Percentiles rank a stretch among this genome's conserved stretches.
phyloP scores from a whole-genome alignment of 2,797 vertebrate species.

The Gymnoscopelus microlampas region DNA sequence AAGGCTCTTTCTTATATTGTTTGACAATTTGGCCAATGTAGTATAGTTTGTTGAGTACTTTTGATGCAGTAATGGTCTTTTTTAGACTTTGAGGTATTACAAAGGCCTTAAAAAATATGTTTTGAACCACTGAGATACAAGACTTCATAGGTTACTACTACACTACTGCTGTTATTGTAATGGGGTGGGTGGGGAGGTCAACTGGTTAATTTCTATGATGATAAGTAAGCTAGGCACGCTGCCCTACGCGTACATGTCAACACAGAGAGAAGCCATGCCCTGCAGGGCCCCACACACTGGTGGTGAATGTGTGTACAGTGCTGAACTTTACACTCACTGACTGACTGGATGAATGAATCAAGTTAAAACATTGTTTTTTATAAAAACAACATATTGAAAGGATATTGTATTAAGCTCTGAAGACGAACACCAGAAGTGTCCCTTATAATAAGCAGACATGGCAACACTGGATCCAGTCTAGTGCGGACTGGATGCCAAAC shows the following conservation, averaged over 20 bases:
- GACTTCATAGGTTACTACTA: not conserved
- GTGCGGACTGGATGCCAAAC: not conserved
- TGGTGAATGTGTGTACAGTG: conserved; percentile 43
- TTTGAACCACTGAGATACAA: too few species aligned
- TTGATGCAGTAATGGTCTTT: too few species aligned
- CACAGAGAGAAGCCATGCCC: conserved; percentile 42
- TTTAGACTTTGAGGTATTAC: too few species aligned
- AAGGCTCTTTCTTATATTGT: too few species aligned
- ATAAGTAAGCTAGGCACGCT: conserved; percentile 60
- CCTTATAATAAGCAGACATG: too few species aligned
- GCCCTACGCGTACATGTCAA: conserved; percentile 72
- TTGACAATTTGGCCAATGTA: too few species aligned
- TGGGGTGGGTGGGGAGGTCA: conserved; percentile 30
- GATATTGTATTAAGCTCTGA: too few species aligned
- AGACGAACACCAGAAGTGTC: too few species aligned
- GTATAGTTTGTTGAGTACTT: too few species aligned
- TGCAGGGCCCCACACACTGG: conserved; percentile 40
- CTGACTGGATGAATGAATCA: not conserved
- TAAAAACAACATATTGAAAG: too few species aligned
- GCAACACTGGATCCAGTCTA: not conserved
- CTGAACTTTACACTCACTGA: conserved; percentile 12
- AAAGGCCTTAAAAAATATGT: too few species aligned
- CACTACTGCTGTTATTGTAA: not conserved
- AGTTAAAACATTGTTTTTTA: too few species aligned
- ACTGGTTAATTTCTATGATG: conserved; percentile 53